These are phyloP conservation scores for Spheniscus humboldti DNA, from an alignment of 2,797 vertebrate genomes.

Conservation along the genomic window DNA sequence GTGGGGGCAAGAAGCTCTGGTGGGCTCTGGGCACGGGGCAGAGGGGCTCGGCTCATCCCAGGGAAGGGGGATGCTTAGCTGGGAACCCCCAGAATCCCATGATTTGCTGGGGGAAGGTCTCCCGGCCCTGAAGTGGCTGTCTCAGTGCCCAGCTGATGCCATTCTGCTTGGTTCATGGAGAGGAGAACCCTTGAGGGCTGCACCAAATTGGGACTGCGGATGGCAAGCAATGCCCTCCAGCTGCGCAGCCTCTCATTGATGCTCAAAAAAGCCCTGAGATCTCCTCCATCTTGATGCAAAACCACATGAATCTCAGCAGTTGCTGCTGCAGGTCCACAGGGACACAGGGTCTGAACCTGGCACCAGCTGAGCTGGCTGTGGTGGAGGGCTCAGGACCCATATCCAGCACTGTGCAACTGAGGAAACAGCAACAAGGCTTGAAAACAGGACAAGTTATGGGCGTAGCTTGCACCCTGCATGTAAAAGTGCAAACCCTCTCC, in stretches of 20 bases:
- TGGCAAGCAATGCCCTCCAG: background rate
- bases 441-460: background rate
- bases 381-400: background rate
- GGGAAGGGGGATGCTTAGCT: background rate
- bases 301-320: background rate
- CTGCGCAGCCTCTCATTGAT: fast-evolving
- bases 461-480: background rate
- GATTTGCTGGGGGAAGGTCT: background rate
- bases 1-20: background rate
- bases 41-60: background rate
- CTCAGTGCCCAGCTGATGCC: background rate
- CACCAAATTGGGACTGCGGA: fast-evolving
- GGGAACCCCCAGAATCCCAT: background rate
- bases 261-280: background rate
- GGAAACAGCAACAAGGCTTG: background rate
- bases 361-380: background rate
- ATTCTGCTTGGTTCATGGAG: no score
- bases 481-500: background rate
- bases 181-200: background rate
- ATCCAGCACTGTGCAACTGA: background rate
- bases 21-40: background rate
- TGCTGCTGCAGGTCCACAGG: background rate
- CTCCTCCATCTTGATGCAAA: background rate
- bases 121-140: background rate
- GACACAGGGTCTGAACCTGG: background rate